Evolutionary conservation across 2,797 vertebrate species (phyloP).

Genomic region (Craterocephalus amniculus): DNA sequence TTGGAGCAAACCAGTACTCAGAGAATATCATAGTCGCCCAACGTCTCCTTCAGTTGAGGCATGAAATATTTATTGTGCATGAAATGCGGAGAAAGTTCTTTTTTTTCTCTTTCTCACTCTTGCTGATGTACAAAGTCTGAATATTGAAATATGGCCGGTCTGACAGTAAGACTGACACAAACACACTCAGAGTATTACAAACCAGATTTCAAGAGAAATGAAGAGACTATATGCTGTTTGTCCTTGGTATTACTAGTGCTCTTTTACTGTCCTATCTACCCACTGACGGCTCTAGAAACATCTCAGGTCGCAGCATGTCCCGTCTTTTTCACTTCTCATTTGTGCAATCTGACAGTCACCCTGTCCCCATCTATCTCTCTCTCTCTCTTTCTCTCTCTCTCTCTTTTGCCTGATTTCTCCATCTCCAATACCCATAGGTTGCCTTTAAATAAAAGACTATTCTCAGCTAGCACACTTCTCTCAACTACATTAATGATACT

Average conservation of each 20-base stretch:
- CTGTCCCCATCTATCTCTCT: not conserved
- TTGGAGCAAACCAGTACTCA: slow-evolving; percentile 34
- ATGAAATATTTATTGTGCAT: slow-evolving; percentile 64
- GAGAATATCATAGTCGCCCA: slow-evolving; percentile 26
- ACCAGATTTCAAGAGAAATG: slow-evolving; percentile 28
- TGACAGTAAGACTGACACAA: slow-evolving; percentile 1
- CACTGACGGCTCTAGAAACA: slow-evolving; percentile 28
- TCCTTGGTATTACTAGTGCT: slow-evolving; percentile 25
- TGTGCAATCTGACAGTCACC: slow-evolving; percentile 57
- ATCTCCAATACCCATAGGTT: slow-evolving; percentile 68
- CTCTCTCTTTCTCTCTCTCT: not conserved
- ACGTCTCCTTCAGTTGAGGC: slow-evolving; percentile 31
- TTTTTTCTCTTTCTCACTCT: not conserved
- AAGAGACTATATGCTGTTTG: slow-evolving; percentile 18
- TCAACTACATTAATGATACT: slow-evolving; percentile 71
- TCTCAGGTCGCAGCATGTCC: slow-evolving; percentile 30
- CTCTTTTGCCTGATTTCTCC: slow-evolving; percentile 23
- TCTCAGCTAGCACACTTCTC: slow-evolving; percentile 53
- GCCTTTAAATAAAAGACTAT: slow-evolving; percentile 61
- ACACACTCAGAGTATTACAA: slow-evolving; percentile 5
- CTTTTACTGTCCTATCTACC: slow-evolving; percentile 23
- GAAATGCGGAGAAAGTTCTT: slow-evolving; percentile 14
- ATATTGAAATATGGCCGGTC: slow-evolving; percentile 7
- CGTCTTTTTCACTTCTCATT: slow-evolving; percentile 58
- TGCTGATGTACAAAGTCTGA: slow-evolving; percentile 27